Evolutionary conservation across 2,797 vertebrate species (phyloP).

Genomic region (Basileuterus tristriatus): DNA sequence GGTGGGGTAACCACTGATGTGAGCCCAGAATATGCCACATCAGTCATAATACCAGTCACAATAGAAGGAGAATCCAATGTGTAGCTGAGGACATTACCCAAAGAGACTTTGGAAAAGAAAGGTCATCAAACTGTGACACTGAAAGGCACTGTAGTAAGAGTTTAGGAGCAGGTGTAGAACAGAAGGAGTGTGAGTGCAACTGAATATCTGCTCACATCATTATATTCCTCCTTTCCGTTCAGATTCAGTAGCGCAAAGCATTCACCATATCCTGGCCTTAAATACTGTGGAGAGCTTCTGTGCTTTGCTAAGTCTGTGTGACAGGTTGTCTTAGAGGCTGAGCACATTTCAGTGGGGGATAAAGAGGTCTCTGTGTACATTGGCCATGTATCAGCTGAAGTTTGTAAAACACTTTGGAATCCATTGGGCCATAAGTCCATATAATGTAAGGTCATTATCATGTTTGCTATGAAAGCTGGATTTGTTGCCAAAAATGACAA

Average conservation of each 20-base stretch:
- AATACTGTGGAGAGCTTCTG: background rate
- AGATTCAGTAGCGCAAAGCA: background rate
- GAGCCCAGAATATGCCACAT: background rate
- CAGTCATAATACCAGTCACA: background rate
- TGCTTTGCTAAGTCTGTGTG: conserved; percentile 1
- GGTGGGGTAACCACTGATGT: background rate
- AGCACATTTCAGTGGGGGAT: background rate
- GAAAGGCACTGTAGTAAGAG: background rate
- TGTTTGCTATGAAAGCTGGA: conserved; percentile 40
- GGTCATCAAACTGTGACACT: background rate
- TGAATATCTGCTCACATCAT: background rate
- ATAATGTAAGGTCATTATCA: conserved; percentile 33
- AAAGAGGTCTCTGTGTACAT: background rate
- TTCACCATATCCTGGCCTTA: background rate
- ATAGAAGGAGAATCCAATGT: background rate
- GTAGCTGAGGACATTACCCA: background rate
- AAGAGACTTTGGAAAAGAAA: background rate
- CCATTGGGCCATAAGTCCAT: background rate
- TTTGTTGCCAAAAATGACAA: conserved; percentile 49
- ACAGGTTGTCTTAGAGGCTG: background rate
- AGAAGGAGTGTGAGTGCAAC: background rate
- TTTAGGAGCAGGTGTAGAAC: background rate
- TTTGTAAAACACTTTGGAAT: conserved; percentile 6
- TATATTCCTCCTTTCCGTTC: background rate
- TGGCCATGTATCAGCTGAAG: background rate